phyloP scores from a whole-genome alignment of 2,113 vertebrate genomes.

The Nansenia antarctica region DNA sequence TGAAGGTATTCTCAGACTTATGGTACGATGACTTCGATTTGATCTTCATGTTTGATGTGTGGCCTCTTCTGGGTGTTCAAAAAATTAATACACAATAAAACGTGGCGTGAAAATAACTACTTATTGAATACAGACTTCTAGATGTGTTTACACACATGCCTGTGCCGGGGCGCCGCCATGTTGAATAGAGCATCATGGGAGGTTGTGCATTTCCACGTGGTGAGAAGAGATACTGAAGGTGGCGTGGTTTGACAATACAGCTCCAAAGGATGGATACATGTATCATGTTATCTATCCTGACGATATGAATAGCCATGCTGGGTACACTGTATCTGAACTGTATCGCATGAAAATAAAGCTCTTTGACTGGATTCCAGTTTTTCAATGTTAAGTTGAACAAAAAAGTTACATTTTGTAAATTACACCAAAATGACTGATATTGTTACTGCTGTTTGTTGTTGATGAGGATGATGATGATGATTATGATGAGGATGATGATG shows the following conservation, averaged over 20 bases:
- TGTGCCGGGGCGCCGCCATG: constrained; percentile 57
- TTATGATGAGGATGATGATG: too few species aligned
- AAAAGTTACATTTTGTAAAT: too few species aligned
- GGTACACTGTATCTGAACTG: too few species aligned
- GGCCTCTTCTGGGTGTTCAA: background rate
- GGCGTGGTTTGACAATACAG: background rate
- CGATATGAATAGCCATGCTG: too few species aligned
- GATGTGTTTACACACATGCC: constrained; percentile 66
- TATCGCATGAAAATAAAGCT: too few species aligned
- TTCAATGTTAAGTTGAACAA: too few species aligned
- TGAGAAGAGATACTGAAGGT: background rate
- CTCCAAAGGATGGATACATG: background rate
- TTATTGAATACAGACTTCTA: background rate
- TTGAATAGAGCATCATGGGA: constrained; percentile 56
- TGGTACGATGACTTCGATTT: constrained; percentile 85
- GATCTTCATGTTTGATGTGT: constrained; percentile 64
- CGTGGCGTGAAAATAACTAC: constrained; percentile 11
- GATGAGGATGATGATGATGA: too few species aligned
- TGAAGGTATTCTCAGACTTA: constrained; percentile 88
- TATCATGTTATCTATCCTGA: too few species aligned
- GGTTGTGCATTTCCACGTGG: constrained; percentile 43
- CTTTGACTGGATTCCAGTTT: too few species aligned
- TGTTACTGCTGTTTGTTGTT: too few species aligned
- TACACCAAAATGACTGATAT: too few species aligned
- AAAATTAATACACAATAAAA: background rate